Evolutionary conservation across 2,113 vertebrate genomes (phyloP).

Genomic region (Holacanthus passer): DNA sequence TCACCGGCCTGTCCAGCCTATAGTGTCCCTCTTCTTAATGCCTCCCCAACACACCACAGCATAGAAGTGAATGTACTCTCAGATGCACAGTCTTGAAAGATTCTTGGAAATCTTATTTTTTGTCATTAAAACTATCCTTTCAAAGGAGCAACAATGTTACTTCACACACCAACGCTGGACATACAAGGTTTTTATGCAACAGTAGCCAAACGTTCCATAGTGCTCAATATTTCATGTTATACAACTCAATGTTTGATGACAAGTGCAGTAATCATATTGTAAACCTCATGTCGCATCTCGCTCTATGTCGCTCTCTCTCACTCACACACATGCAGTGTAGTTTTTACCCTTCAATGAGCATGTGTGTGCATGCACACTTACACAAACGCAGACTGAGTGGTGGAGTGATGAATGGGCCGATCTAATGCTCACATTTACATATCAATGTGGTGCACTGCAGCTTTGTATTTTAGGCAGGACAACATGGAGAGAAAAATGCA

Average conservation of each 20-base stretch:
- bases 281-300: conserved; percentile 3
- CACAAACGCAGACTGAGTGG: conserved; percentile 1
- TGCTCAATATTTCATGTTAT: conserved; percentile 18
- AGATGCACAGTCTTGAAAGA: no score
- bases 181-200: conserved; percentile 5
- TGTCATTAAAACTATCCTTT: no score
- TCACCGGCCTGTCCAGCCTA: no score
- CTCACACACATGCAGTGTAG: not conserved
- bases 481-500: not conserved
- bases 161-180: no score
- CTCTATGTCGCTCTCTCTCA: not conserved
- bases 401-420: conserved; percentile 10
- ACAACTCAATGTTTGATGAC: conserved; percentile 24
- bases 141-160: no score
- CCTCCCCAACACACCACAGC: no score
- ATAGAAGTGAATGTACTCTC: no score
- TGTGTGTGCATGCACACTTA: not conserved
- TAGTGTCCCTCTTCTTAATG: no score
- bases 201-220: not conserved
- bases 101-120: no score
- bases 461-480: not conserved
- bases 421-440: not conserved
- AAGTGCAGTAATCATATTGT: conserved; percentile 15
- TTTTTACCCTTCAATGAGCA: not conserved
- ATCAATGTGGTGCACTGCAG: not conserved